Evolutionary conservation across 92 coral and sea anemone species (phyloP), one percentile per base, ranked within the genome.

Genomic region (Siderastrea radians): DNA sequence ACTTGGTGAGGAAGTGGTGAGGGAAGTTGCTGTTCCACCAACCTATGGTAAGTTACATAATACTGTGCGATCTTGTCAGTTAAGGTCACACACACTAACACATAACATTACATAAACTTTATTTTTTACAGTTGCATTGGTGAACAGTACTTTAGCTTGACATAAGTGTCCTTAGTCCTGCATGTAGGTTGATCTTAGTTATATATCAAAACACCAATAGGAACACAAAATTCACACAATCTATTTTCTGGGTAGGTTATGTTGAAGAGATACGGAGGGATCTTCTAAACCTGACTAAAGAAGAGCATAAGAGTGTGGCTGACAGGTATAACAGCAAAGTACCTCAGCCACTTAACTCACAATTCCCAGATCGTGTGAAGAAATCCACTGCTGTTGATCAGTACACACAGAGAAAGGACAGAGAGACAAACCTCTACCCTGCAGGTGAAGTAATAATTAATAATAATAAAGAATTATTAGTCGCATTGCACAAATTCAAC

Each of bases 1-100:
- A 69, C 84, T 86, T 68, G 90, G 84, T 7, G 90, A 78, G 72
- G 84, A 86, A 78, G 90, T 86, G 26, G 90, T 67, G 1, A 68
- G 90, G 48, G 82, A 86, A 49, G 5, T 86, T 45, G 71, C 79
- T 77, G 90, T 78, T 9, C 84, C 90, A 57, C 84, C 84, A 62
- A 76, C 84, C 0, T 75, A 57, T 85, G 77, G 58, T 65, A 65
- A 72, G 72, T 62, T 74, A 4, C 63, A 2, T 6, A 19, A 10
- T 14, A 45, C 38, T 15, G 44, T 15, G 69, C 1, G 12, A 64
- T 59, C 3, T 8, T 2, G 16, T 12, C 14, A 8, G 12, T 6
- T 59, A 7, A 59, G 12, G 3, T 6, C 63, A 59, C 3, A 2
- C 63, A 59, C 10, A 59, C 15, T 8, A 13, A 13, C n/a, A 61